Percentiles rank a stretch among this genome's conserved stretches.
These are phyloP conservation scores for Rhynchomys soricoides DNA, from an alignment of 2,113 vertebrate genomes.

Conservation along the genomic window DNA sequence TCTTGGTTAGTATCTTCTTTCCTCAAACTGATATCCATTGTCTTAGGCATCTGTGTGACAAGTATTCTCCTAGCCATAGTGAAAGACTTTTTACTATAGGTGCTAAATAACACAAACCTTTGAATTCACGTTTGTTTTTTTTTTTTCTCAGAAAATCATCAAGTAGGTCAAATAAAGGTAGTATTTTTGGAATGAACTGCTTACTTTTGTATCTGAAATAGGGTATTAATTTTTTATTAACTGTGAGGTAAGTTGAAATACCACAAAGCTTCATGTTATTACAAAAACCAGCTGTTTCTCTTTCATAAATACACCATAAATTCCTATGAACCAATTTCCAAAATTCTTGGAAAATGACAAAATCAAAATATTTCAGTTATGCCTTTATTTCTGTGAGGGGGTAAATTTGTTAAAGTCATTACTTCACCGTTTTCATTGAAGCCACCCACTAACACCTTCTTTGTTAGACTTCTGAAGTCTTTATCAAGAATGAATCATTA, in stretches of 20 bases:
- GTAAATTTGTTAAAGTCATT: neutral
- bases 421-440: neutral
- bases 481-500: constrained; percentile 31
- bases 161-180: constrained; percentile 24
- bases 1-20: neutral
- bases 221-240: neutral
- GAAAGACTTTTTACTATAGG: neutral
- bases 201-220: neutral
- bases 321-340: neutral
- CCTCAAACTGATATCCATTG: neutral
- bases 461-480: neutral
- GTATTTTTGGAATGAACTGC: neutral
- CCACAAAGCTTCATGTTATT: neutral
- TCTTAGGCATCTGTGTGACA: neutral
- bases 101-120: neutral
- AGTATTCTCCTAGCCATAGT: neutral
- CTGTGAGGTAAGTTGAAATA: neutral
- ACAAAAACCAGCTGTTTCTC: neutral
- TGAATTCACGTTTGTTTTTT: neutral
- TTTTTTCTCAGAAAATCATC: neutral
- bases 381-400: neutral
- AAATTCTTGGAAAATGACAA: neutral
- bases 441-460: neutral
- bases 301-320: neutral
- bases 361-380: neutral